Evolutionary conservation across 35 echinoderm and acorn worm genomes (phyloP).

Genomic region (Anneissia japonica): DNA sequence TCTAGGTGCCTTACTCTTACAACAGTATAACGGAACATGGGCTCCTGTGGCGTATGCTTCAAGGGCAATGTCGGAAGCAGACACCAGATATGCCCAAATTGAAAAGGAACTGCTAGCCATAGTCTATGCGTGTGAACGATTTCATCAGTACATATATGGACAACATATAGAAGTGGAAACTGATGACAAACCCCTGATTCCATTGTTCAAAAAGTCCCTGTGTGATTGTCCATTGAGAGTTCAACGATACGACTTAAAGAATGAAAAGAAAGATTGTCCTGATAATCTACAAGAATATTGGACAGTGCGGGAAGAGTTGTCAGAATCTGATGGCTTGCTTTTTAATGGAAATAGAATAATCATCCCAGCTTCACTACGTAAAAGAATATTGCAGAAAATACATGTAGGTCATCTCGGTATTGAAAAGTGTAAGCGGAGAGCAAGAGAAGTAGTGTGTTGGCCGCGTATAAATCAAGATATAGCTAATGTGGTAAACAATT

Average conservation of each 20-base stretch:
- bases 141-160: conserved; percentile 39
- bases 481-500: conserved; percentile 19
- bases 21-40: not conserved
- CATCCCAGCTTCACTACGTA: conserved; percentile 8
- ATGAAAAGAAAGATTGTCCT: not conserved
- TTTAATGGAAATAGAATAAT: conserved; percentile 1
- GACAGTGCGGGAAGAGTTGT: not conserved
- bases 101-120: conserved; percentile 30
- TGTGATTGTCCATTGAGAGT: not conserved
- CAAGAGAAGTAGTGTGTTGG: conserved; percentile 3
- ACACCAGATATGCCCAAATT: conserved; percentile 20
- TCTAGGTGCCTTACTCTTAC: conserved; percentile 10
- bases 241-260: conserved; percentile 17
- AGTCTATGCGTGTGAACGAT: conserved; percentile 16
- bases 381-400: not conserved
- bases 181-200: conserved; percentile 17
- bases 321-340: not conserved
- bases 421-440: conserved; percentile 18
- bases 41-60: conserved; percentile 16
- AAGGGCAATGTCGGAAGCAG: conserved; percentile 30
- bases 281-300: not conserved
- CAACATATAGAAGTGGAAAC: conserved; percentile 4
- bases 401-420: conserved; percentile 25
- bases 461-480: conserved; percentile 29
- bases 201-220: conserved; percentile 10